phyloP scores from a whole-genome alignment of 2,888 invertebrate species.

The Thereva nobilitata region DNA sequence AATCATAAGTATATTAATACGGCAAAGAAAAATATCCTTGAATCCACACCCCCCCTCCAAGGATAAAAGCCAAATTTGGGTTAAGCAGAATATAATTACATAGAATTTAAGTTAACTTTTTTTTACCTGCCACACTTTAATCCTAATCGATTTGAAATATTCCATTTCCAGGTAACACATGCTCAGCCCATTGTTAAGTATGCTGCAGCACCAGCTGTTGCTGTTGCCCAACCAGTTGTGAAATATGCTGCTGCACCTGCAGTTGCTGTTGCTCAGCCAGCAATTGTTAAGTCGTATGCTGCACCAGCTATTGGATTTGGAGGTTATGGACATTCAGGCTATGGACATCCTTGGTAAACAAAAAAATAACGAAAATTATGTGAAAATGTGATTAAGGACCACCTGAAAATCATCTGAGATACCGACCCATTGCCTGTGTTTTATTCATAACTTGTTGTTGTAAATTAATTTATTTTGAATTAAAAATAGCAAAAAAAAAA shows the following conservation, averaged over 20 bases:
- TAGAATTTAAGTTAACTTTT: too few relatives aligned
- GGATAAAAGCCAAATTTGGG: too few relatives aligned
- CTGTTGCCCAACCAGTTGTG: constrained; percentile 19
- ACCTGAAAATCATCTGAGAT: constrained; percentile 5
- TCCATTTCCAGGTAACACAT: constrained; percentile 27
- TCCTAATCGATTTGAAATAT: too few relatives aligned
- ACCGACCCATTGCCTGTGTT: constrained; percentile 12
- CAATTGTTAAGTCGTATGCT: constrained; percentile 37
- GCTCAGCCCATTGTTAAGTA: constrained; percentile 34
- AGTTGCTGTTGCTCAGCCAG: neutral
- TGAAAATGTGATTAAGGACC: constrained; percentile 18
- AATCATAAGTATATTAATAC: too few relatives aligned
- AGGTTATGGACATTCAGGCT: constrained; percentile 15
- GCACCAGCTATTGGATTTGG: constrained; percentile 21
- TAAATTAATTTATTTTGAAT: constrained; percentile 23
- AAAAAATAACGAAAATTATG: neutral
- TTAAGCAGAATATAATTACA: too few relatives aligned
- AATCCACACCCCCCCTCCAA: too few relatives aligned
- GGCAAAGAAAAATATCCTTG: too few relatives aligned
- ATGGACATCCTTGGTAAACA: constrained; percentile 15
- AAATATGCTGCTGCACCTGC: constrained; percentile 44
- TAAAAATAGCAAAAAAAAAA: constrained; percentile 15
- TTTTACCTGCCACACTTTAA: too few relatives aligned
- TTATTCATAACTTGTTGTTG: constrained; percentile 11
- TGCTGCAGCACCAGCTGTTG: constrained; percentile 25